Percentiles rank a stretch among this genome's conserved stretches.
phyloP scores from a whole-genome alignment of 2,888 invertebrate genomes.

The Camptogramma bilineatum region DNA sequence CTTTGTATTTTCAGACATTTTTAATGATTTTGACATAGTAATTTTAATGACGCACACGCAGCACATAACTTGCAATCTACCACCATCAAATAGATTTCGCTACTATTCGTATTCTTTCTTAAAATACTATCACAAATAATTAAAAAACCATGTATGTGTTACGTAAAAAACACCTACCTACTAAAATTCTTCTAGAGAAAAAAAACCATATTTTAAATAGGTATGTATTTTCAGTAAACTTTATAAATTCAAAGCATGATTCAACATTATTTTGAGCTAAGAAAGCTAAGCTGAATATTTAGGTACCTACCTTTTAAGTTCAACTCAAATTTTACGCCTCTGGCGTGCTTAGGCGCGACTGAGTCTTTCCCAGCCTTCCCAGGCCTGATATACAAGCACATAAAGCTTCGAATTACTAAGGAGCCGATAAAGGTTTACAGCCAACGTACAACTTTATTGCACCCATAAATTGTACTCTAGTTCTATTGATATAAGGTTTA shows the following conservation, averaged over 20 bases:
- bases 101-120: too few species aligned
- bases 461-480: slow-evolving; percentile 20
- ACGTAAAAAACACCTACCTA: too few species aligned
- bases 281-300: slow-evolving; percentile 26
- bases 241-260: background rate
- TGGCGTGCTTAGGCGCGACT: slow-evolving; percentile 41
- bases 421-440: slow-evolving; percentile 58
- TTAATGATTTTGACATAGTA: background rate
- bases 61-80: too few species aligned
- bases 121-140: too few species aligned
- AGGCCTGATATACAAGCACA: slow-evolving; percentile 51
- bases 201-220: too few species aligned
- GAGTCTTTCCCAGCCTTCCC: slow-evolving; percentile 35
- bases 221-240: background rate
- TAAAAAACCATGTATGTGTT: too few species aligned
- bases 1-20: background rate
- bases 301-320: slow-evolving; percentile 34
- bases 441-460: slow-evolving; percentile 35
- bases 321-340: slow-evolving; percentile 35
- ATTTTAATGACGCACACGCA: too few species aligned
- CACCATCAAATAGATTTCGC: too few species aligned
- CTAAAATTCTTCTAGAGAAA: too few species aligned
- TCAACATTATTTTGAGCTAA: slow-evolving; percentile 25
- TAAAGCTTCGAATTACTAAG: slow-evolving; percentile 57
- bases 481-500: slow-evolving; percentile 23